Conservation (phyloP, 2,797 vertebrate species). For the Sparus aurata region DNA sequence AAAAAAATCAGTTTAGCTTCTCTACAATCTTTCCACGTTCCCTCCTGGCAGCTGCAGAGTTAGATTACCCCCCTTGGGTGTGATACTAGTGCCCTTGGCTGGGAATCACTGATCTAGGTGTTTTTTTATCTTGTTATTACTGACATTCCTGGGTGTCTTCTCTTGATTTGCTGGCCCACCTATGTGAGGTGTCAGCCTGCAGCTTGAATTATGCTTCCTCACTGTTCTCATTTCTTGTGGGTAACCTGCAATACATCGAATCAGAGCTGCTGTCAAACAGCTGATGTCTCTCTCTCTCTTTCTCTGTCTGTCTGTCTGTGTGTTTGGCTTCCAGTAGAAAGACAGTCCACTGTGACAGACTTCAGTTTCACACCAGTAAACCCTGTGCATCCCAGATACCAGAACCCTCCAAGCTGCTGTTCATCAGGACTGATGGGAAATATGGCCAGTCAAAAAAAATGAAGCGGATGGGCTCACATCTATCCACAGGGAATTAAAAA, state of each 20-base stretch:
- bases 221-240: slow-evolving; percentile 20
- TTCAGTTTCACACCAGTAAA: slow-evolving; percentile 61
- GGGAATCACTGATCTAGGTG: slow-evolving; percentile 1
- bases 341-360: slow-evolving; percentile 48
- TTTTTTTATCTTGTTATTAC: slow-evolving; percentile 9
- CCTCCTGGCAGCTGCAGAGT: slow-evolving; percentile 1
- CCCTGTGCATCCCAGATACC: slow-evolving; percentile 30
- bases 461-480: slow-evolving; percentile 37
- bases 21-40: background rate
- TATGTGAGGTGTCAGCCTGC: slow-evolving; percentile 40
- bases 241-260: slow-evolving; percentile 41
- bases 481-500: slow-evolving; percentile 49
- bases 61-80: background rate
- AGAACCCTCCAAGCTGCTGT: slow-evolving; percentile 45
- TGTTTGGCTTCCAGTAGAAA: slow-evolving; percentile 33
- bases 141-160: slow-evolving; percentile 34
- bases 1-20: background rate
- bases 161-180: slow-evolving; percentile 40
- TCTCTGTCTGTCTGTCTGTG: background rate
- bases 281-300: background rate
- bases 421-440: slow-evolving; percentile 50
- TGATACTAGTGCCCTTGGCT: background rate
- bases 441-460: slow-evolving; percentile 46
- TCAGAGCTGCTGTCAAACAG: slow-evolving; percentile 48
- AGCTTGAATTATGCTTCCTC: slow-evolving; percentile 37